Percentiles rank a stretch among this genome's conserved stretches.
Evolutionary conservation across 2,888 invertebrate species (phyloP).

Genomic region (Augiades crinisus): DNA sequence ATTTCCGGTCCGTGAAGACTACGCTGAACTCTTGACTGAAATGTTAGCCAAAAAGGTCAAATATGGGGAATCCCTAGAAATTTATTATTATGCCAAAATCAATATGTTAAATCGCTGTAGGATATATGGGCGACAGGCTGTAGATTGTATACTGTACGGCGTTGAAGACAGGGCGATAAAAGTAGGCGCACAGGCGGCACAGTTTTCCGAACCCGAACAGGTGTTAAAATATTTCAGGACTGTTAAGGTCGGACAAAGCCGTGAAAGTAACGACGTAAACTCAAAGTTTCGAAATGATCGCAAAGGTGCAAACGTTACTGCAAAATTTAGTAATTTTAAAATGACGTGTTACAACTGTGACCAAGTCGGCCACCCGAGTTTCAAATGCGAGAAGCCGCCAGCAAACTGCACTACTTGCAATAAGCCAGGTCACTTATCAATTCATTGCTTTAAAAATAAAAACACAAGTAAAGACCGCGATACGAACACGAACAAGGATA

Average conservation of each 20-base stretch:
- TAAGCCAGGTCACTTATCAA: neutral
- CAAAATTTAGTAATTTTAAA: neutral
- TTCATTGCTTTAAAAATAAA: conserved; percentile 8
- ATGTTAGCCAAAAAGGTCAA: conserved; percentile 29
- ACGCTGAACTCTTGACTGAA: conserved; percentile 28
- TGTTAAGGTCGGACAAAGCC: conserved; percentile 12
- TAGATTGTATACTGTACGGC: conserved; percentile 32
- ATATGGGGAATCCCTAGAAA: conserved; percentile 31
- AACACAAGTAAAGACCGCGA: neutral
- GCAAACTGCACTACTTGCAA: neutral
- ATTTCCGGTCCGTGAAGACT: conserved; percentile 30
- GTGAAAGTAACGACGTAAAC: neutral
- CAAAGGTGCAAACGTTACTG: neutral
- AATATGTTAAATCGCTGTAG: conserved; percentile 31
- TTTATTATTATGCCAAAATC: conserved; percentile 30
- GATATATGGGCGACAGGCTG: conserved; percentile 29
- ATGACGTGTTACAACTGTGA: conserved; percentile 12
- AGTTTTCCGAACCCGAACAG: conserved; percentile 28
- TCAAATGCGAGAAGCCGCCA: conserved; percentile 1
- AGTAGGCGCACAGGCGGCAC: conserved; percentile 33
- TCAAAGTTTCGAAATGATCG: neutral
- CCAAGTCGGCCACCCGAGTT: conserved; percentile 6
- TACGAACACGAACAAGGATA: neutral
- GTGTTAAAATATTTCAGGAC: conserved; percentile 30
- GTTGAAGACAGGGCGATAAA: conserved; percentile 31